Base-by-base conservation (phyloP, 2,113 vertebrate species). In the Butorides virescens region DNA sequence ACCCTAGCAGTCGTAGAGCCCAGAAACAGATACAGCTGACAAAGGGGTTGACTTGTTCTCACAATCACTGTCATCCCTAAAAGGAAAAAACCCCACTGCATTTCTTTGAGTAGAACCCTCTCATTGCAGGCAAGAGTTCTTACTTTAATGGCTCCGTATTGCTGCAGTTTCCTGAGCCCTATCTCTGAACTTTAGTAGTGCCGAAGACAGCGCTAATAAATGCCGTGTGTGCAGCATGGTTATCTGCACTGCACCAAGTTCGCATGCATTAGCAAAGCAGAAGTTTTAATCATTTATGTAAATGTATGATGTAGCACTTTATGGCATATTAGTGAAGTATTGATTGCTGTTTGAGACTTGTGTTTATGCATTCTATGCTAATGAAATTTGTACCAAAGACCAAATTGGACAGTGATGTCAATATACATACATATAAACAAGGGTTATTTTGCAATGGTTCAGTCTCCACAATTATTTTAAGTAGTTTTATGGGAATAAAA, bases 401-500 rank as follows among this genome's bases (percentile, higher is more conserved):
- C 63, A 70, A 58, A 62, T 5, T 49, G 94, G 84, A 73, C 92
- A 65, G 46, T 42, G 81, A 70, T 92, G 88, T 50, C 94, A 90
- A 55, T 74, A 90, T 44, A 34, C 53, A 56, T 18, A n/a, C 52
- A 59, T 49, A 65, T 22, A 86, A n/a, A 20, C 75, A 11, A 10
- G 58, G 55, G 66, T 75, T 67, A 6, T 52, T 86, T 58, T 25
- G 44, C 86, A 67, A 30, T 46, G 72, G n/a, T 89, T 95, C 94
- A 86, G 36, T 55, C 81, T 76, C 82, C 86, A 80, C 77, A 79
- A 76, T 92, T 85, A 82, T 25, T 55, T 87, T 47, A n/a, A 93
- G 80, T 72, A 74, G 29, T 52, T 94, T 93, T 75, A 63, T 61
- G 80, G 79, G 80, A 94, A 90, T 95, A 85, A 91, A 88, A 92